Conservation (phyloP, 2,113 vertebrate genomes). For the Eptatretus burgeri region DNA sequence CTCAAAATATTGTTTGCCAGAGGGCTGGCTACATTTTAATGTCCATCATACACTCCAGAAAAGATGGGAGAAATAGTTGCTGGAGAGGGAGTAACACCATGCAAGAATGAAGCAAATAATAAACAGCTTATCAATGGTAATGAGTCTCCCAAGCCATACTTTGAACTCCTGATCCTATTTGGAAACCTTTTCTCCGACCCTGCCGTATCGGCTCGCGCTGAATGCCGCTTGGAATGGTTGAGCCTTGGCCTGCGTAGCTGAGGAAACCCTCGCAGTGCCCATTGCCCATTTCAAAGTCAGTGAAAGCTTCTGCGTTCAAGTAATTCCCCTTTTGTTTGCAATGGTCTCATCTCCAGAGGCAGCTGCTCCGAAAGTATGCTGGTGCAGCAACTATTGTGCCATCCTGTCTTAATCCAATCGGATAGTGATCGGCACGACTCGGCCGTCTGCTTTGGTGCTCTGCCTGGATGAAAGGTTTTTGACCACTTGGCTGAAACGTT, state of each 20-base stretch:
- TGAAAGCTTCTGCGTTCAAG: background rate
- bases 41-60: no score
- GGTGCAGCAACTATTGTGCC: constrained; percentile 1
- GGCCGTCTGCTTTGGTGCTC: no score
- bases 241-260: background rate
- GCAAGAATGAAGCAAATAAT: no score
- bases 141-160: background rate
- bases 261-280: background rate
- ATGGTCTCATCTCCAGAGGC: background rate
- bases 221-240: no score
- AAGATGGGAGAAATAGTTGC: no score
- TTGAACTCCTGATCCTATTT: constrained; percentile 6
- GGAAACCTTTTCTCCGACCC: background rate
- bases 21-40: no score
- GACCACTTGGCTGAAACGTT: no score
- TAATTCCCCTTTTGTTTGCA: constrained; percentile 5
- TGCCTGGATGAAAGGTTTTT: no score
- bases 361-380: background rate
- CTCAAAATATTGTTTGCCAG: no score
- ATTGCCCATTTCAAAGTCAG: background rate
- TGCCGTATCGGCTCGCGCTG: background rate
- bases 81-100: no score
- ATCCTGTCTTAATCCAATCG: constrained; percentile 4
- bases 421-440: background rate
- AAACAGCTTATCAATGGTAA: no score